phyloP scores from a whole-genome alignment of 2,797 vertebrate genomes.

The Trematomus bernacchii region DNA sequence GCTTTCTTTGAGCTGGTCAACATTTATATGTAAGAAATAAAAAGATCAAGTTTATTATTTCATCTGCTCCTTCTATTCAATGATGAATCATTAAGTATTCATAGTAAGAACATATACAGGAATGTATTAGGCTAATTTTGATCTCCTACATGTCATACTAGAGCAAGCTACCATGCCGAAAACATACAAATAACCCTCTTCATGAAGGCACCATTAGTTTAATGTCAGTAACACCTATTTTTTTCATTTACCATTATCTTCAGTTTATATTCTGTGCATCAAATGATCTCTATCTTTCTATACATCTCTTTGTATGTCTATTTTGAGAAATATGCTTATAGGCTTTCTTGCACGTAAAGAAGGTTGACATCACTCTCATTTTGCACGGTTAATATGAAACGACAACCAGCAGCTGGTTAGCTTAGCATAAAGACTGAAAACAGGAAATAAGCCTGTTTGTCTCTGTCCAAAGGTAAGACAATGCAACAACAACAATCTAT shows the following conservation, averaged over 20 bases:
- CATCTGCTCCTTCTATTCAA: slow-evolving; percentile 52
- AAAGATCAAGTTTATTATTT: slow-evolving; percentile 66
- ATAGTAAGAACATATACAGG: slow-evolving; percentile 12
- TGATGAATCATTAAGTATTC: background rate
- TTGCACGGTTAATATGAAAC: background rate
- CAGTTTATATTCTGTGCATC: slow-evolving; percentile 4
- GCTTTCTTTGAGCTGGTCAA: slow-evolving; percentile 78
- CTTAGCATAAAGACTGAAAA: background rate
- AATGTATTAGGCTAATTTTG: slow-evolving; percentile 7
- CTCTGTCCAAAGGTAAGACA: background rate
- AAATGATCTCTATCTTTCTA: slow-evolving; percentile 6
- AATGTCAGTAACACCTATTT: slow-evolving; percentile 10
- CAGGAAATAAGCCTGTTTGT: background rate
- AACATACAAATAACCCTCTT: background rate
- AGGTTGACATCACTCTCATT: background rate
- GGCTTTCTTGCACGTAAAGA: background rate
- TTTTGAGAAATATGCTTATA: background rate
- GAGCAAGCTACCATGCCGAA: slow-evolving; percentile 4
- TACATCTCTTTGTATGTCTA: background rate
- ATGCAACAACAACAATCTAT: background rate
- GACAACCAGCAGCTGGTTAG: background rate
- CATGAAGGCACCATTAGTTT: slow-evolving; percentile 1
- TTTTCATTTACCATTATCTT: slow-evolving; percentile 19
- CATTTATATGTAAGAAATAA: slow-evolving; percentile 83
- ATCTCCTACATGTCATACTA: background rate